Percentiles rank a stretch among this genome's conserved stretches.
These are phyloP conservation scores for Myotis yumanensis DNA, from an alignment of 2,113 vertebrate genomes.

Conservation along the genomic window DNA sequence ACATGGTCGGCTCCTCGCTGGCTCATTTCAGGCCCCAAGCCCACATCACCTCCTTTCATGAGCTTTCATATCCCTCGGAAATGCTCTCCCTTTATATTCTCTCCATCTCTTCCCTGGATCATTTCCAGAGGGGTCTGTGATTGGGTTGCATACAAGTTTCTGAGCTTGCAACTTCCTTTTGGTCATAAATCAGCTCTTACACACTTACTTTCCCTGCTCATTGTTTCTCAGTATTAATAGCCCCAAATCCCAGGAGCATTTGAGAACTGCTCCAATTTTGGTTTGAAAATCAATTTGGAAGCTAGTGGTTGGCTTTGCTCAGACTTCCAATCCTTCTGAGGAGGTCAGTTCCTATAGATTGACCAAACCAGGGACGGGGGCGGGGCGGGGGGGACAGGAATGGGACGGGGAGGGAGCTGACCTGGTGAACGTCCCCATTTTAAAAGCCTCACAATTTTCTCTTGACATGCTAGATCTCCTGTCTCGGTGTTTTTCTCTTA, in stretches of 20 bases:
- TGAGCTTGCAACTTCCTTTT: constrained; percentile 78
- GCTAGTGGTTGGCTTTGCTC: constrained; percentile 66
- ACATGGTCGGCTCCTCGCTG: not conserved
- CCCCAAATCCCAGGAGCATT: constrained; percentile 75
- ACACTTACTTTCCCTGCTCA: constrained; percentile 71
- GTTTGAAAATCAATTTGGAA: constrained; percentile 76
- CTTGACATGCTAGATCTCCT: not conserved
- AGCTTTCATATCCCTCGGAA: constrained; percentile 70
- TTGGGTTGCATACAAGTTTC: constrained; percentile 77
- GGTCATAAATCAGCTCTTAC: constrained; percentile 77
- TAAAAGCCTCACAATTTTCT: constrained; percentile 23
- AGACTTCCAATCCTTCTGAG: constrained; percentile 67
- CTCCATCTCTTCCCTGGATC: constrained; percentile 76
- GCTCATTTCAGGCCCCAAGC: constrained; percentile 53
- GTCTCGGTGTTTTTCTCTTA: constrained; percentile 16
- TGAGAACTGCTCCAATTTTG: constrained; percentile 77
- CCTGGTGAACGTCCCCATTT: not conserved
- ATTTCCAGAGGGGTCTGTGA: constrained; percentile 72
- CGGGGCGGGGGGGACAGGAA: not conserved
- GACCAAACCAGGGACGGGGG: constrained; percentile 42
- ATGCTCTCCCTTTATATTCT: constrained; percentile 50
- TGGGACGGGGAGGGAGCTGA: not conserved
- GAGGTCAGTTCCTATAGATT: constrained; percentile 76
- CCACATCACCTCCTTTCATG: constrained; percentile 38
- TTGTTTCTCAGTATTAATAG: constrained; percentile 75